A percentile compares a stretch with the other conserved stretches of the same genome.
Conservation (phyloP, 2,888 invertebrate species). For the Amphipyra berbera region DNA sequence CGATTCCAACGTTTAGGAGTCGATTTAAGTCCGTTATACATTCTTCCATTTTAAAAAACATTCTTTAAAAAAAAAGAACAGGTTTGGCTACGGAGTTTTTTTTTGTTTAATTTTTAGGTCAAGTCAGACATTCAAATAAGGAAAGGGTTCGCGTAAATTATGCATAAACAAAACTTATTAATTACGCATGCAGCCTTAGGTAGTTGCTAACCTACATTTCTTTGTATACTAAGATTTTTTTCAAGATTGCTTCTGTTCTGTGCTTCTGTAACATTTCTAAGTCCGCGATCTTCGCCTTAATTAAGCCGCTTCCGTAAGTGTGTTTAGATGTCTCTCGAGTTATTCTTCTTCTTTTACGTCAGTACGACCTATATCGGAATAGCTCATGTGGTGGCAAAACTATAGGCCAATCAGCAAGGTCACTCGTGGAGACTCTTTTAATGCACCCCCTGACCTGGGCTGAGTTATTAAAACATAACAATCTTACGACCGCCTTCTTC, state of each 20-base stretch:
- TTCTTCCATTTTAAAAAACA: constrained; percentile 5
- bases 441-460: too few relatives aligned
- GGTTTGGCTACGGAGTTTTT: constrained; percentile 7
- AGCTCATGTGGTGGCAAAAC: too few relatives aligned
- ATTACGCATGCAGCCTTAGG: constrained; percentile 49
- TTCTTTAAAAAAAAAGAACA: constrained; percentile 1
- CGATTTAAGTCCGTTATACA: constrained; percentile 5
- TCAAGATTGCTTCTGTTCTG: constrained; percentile 20
- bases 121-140: constrained; percentile 37
- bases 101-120: constrained; percentile 32
- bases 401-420: too few relatives aligned
- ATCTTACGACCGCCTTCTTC: too few relatives aligned
- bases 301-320: not conserved
- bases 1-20: not conserved
- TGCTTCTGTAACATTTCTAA: constrained; percentile 7
- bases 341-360: too few relatives aligned
- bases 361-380: too few relatives aligned
- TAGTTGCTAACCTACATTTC: constrained; percentile 32
- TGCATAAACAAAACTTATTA: constrained; percentile 50
- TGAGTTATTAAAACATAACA: too few relatives aligned
- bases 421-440: too few relatives aligned
- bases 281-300: not conserved
- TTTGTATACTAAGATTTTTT: constrained; percentile 8
- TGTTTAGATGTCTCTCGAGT: too few relatives aligned
- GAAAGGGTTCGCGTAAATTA: constrained; percentile 48